These are phyloP conservation scores for Megastigmus dorsalis DNA, from an alignment of 2,888 invertebrate genomes.

Conservation along the genomic window DNA sequence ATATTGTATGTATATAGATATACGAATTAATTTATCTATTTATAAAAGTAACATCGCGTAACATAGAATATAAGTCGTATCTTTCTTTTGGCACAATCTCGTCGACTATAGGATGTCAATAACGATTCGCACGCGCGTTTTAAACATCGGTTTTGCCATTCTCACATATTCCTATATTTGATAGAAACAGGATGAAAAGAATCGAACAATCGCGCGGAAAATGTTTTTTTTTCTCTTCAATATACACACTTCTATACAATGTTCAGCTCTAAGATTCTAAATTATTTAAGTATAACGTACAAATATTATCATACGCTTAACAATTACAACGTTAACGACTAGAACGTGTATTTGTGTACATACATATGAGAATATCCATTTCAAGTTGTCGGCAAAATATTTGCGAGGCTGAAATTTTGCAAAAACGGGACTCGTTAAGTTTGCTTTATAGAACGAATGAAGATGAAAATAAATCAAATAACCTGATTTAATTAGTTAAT, in stretches of 20 bases:
- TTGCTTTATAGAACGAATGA: too few species aligned
- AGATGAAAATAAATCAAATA: too few species aligned
- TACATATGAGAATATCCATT: too few species aligned
- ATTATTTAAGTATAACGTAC: constrained; percentile 60
- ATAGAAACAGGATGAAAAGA: constrained; percentile 51
- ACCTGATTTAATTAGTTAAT: too few species aligned
- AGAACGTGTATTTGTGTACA: constrained; percentile 53
- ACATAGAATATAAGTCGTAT: constrained; percentile 63
- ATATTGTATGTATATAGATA: constrained; percentile 24
- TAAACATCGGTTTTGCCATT: not conserved
- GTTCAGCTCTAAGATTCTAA: constrained; percentile 43
- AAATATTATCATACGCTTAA: constrained; percentile 61
- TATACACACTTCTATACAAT: constrained; percentile 58
- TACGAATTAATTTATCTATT: constrained; percentile 55
- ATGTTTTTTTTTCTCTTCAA: constrained; percentile 34
- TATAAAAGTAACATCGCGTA: constrained; percentile 63
- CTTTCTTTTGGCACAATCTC: constrained; percentile 67
- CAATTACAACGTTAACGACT: constrained; percentile 58
- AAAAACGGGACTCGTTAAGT: too few species aligned
- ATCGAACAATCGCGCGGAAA: constrained; percentile 49
- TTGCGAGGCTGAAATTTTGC: too few species aligned
- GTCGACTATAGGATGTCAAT: constrained; percentile 52
- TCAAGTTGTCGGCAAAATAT: too few species aligned
- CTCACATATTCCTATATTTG: constrained; percentile 40
- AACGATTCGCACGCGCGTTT: constrained; percentile 1